Evolutionary conservation across 1,140 invertebrate species (phyloP).

Genomic region (Lethocerus indicus): DNA sequence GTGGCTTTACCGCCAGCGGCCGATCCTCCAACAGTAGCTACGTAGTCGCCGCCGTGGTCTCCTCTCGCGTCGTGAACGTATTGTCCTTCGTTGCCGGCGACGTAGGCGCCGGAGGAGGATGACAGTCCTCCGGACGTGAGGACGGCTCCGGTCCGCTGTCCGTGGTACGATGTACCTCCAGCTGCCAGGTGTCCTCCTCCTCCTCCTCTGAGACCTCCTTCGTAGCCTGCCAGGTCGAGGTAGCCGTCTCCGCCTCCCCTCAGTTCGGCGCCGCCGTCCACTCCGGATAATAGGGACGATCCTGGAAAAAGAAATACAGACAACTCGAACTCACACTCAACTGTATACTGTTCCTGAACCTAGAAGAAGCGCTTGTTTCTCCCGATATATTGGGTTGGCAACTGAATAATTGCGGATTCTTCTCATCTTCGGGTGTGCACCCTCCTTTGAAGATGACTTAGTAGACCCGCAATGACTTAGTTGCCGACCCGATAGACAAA

Average conservation of each 20-base stretch:
- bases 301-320: background rate
- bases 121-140: background rate
- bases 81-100: conserved; percentile 3
- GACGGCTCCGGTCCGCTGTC: background rate
- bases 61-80: conserved; percentile 19
- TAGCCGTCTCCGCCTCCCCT: too few relatives aligned
- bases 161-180: background rate
- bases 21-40: conserved; percentile 7
- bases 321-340: background rate
- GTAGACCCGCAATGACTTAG: too few relatives aligned
- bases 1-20: background rate
- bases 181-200: conserved; percentile 11
- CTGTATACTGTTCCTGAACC: too few relatives aligned
- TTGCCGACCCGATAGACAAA: too few relatives aligned
- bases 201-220: conserved; percentile 17
- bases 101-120: background rate
- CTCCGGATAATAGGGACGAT: background rate
- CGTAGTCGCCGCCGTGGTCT: conserved; percentile 23
- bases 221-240: conserved; percentile 10
- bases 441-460: too few relatives aligned
- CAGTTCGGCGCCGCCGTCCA: background rate
- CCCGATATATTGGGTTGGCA: too few relatives aligned
- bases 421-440: too few relatives aligned
- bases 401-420: too few relatives aligned
- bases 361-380: too few relatives aligned